Evolutionary conservation across 2,888 invertebrate genomes (phyloP).

Genomic region (Thalpophila matura): DNA sequence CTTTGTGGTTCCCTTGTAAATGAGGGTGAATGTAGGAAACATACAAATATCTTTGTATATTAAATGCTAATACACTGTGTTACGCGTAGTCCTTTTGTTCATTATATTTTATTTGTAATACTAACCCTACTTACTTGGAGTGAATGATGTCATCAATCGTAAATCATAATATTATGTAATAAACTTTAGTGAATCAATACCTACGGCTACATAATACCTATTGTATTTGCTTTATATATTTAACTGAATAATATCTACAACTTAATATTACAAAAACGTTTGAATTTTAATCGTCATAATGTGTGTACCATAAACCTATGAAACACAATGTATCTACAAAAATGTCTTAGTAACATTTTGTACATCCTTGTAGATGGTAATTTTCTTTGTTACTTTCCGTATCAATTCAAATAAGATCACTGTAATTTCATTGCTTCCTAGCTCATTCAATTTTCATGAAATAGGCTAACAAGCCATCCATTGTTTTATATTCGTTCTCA

Average conservation of each 20-base stretch:
- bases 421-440: slow-evolving; percentile 69
- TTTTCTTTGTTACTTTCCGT: slow-evolving; percentile 73
- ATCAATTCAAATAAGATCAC: slow-evolving; percentile 76
- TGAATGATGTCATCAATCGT: background rate
- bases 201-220: background rate
- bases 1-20: slow-evolving; percentile 43
- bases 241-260: background rate
- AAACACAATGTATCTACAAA: too few species aligned
- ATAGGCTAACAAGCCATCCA: slow-evolving; percentile 46
- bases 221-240: background rate
- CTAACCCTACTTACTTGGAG: background rate
- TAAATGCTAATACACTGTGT: slow-evolving; percentile 11
- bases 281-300: background rate
- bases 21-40: slow-evolving; percentile 21
- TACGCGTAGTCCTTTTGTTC: background rate
- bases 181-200: background rate
- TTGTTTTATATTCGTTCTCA: slow-evolving; percentile 26
- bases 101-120: slow-evolving; percentile 16
- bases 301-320: too few species aligned
- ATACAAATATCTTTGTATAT: slow-evolving; percentile 20
- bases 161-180: background rate
- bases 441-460: slow-evolving; percentile 69
- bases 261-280: background rate
- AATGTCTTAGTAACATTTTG: slow-evolving; percentile 27
- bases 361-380: slow-evolving; percentile 68